Conservation (phyloP, 2,888 invertebrate genomes). For the Toxonevra muliebris region DNA sequence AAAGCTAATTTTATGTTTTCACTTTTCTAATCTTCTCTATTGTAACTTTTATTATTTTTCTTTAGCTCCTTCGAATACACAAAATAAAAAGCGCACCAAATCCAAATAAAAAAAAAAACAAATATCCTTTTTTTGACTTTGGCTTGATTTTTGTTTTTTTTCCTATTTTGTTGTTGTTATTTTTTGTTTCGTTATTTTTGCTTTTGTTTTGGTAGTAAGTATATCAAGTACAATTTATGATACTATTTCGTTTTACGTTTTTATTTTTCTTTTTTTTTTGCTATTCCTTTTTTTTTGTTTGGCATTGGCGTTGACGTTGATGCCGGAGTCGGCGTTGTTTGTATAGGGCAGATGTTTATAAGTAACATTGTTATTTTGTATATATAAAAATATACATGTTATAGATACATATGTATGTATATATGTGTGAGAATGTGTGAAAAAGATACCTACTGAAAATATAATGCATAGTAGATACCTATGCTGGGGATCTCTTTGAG, state of each 20-base stretch:
- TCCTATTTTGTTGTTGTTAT: neutral
- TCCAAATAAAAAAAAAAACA: neutral
- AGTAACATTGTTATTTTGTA: neutral
- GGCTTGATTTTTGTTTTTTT: neutral
- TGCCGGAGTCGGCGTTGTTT: neutral
- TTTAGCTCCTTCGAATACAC: neutral
- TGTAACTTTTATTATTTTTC: neutral
- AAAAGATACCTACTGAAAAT: no score
- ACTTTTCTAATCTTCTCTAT: neutral
- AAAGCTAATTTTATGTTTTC: slow-evolving; percentile 8
- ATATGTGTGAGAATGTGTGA: no score
- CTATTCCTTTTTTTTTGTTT: neutral
- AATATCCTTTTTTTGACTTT: neutral
- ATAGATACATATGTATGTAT: neutral
- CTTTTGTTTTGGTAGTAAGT: neutral
- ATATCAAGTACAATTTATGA: no score
- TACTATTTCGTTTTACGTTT: no score
- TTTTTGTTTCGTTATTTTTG: neutral
- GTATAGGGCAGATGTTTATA: no score
- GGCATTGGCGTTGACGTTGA: neutral
- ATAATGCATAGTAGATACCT: no score
- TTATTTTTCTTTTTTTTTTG: neutral
- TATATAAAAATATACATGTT: neutral
- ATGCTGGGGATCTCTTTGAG: no score
- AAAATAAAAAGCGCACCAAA: neutral